Conservation (phyloP, 2,797 vertebrate species). For the Lacerta viridis region DNA sequence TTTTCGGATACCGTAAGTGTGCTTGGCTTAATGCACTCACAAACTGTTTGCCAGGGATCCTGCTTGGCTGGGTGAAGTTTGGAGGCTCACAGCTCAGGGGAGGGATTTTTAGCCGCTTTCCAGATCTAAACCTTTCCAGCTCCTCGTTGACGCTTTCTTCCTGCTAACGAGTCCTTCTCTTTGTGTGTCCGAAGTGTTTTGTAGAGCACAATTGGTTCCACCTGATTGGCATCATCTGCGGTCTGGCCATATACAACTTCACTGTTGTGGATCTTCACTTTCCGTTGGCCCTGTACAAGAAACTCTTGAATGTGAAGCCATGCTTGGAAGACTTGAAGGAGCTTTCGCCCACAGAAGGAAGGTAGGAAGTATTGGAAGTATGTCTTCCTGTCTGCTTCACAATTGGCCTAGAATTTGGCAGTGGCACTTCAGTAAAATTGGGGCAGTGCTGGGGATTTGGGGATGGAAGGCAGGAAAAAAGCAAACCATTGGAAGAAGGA, state of each 20-base stretch:
- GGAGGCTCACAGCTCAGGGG: not conserved
- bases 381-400: slow-evolving; percentile 22
- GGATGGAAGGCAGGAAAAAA: not conserved
- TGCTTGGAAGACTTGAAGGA: slow-evolving; percentile 94
- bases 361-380: slow-evolving; percentile 80
- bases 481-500: not conserved
- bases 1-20: slow-evolving; percentile 96
- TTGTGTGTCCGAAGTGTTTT: slow-evolving; percentile 89
- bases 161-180: slow-evolving; percentile 45
- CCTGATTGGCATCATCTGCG: slow-evolving; percentile 95
- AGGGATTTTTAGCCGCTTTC: not conserved
- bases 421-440: not conserved
- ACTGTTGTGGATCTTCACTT: slow-evolving; percentile 98
- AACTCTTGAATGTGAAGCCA: slow-evolving; percentile 89
- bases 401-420: not conserved
- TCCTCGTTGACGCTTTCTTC: not conserved
- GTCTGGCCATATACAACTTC: slow-evolving; percentile 97
- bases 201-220: slow-evolving; percentile 99
- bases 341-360: slow-evolving; percentile 94
- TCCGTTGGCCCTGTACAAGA: slow-evolving; percentile 96
- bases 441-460: not conserved
- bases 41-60: not conserved
- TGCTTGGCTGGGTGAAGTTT: not conserved
- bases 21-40: not conserved
- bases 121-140: not conserved